Evolutionary conservation across 2,888 invertebrate species (phyloP).

Genomic region (Orthosia incerta): DNA sequence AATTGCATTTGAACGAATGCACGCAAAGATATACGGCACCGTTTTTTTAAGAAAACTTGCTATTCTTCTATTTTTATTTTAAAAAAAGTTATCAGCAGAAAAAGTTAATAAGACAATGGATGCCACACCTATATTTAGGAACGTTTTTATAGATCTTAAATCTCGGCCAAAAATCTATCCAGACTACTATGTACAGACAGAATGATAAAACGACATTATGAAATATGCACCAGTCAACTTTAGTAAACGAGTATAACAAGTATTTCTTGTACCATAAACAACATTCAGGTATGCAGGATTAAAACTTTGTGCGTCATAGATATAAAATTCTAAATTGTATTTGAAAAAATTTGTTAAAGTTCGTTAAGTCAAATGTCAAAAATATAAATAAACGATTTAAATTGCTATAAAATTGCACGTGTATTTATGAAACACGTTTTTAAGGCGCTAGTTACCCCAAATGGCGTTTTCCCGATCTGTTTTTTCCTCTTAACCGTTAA

Average conservation of each 20-base stretch:
- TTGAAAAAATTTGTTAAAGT: neutral
- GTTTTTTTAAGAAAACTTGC: no score
- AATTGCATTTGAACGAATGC: no score
- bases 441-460: no score
- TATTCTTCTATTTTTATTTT: no score
- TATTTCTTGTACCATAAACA: conserved; percentile 42
- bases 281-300: conserved; percentile 23
- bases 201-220: conserved; percentile 21
- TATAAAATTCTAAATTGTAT: neutral
- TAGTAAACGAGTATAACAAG: conserved; percentile 44
- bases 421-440: no score
- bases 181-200: neutral
- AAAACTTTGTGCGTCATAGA: conserved; percentile 26
- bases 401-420: neutral
- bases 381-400: neutral
- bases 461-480: no score
- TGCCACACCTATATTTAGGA: neutral
- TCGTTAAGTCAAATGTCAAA: neutral
- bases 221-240: conserved; percentile 43
- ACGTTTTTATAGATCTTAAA: neutral
- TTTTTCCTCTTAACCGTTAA: no score
- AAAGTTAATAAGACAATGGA: neutral
- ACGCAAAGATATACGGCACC: no score
- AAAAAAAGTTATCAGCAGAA: no score
- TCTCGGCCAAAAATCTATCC: neutral